Evolutionary conservation across 23 tunicate species (phyloP).

Genomic region (Clavelina lepadiformis): DNA sequence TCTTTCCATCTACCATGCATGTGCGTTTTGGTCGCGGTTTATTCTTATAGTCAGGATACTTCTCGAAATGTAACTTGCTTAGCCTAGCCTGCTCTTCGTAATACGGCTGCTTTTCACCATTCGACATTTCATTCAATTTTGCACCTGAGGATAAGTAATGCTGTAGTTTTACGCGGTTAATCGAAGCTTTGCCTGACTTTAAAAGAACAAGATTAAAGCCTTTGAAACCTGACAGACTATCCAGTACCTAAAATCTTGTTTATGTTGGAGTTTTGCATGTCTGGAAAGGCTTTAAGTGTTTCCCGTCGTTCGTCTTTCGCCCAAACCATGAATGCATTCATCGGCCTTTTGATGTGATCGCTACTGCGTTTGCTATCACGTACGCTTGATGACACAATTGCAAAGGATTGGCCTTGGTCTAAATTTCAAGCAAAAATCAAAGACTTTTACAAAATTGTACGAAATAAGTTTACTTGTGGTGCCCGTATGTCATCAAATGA

Average conservation of each 20-base stretch:
- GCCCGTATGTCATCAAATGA: too few species aligned
- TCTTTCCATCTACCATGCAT: conserved; percentile 98
- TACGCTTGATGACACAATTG: conserved; percentile 10
- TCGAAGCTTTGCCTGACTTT: not conserved
- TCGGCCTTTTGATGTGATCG: conserved; percentile 96
- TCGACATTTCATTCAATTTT: conserved; percentile 96
- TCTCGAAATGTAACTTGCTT: conserved; percentile 84
- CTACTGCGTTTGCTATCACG: conserved; percentile 32
- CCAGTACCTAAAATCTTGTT: conserved; percentile 91
- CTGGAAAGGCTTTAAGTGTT: conserved; percentile 94
- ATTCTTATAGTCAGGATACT: conserved; percentile 98
- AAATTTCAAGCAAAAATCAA: not conserved
- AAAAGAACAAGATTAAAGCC: not conserved
- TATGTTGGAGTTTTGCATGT: conserved; percentile 99
- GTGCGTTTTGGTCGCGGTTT: conserved; percentile 99
- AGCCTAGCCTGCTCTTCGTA: conserved; percentile 98
- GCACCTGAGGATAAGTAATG: conserved; percentile 44
- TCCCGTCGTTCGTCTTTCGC: conserved; percentile 96
- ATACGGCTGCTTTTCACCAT: conserved; percentile 90
- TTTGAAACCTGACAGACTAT: not conserved
- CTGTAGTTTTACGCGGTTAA: not conserved
- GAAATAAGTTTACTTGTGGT: too few species aligned
- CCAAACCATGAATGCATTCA: conserved; percentile 99
- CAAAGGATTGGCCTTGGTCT: conserved; percentile 10
- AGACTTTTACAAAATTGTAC: too few species aligned